Evolutionary conservation across 2,797 vertebrate species (phyloP).

Genomic region (Notoglanidium macrostoma): DNA sequence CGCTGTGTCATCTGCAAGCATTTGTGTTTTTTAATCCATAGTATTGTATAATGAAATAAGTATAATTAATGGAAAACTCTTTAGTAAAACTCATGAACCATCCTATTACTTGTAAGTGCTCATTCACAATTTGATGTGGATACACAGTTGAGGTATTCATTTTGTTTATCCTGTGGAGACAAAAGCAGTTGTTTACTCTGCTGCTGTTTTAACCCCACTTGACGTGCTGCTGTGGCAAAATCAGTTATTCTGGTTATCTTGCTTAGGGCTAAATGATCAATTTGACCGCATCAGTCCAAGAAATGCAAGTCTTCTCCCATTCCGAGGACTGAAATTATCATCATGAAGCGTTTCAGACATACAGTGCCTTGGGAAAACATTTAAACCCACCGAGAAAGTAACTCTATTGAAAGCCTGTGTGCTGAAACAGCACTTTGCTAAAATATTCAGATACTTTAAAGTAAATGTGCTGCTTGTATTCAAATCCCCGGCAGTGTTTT

Average conservation of each 20-base stretch:
- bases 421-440: background rate
- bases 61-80: background rate
- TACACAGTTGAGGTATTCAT: background rate
- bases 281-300: background rate
- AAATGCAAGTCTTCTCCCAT: background rate
- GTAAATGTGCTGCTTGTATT: background rate
- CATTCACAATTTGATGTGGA: too few species aligned
- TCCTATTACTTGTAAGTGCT: background rate
- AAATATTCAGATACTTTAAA: background rate
- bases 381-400: background rate
- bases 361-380: background rate
- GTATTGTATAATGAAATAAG: background rate
- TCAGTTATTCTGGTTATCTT: background rate
- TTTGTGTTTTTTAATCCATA: background rate
- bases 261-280: background rate
- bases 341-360: background rate
- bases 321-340: background rate
- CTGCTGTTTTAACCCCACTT: background rate
- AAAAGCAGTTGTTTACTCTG: background rate
- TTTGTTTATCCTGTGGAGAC: background rate
- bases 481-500: background rate
- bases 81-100: slow-evolving; percentile 6
- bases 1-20: background rate
- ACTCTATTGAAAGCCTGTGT: background rate
- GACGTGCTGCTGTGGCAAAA: background rate